Percentiles rank a stretch among this genome's conserved stretches.
Conservation (phyloP, 2,797 vertebrate species). For the Gouania willdenowi region DNA sequence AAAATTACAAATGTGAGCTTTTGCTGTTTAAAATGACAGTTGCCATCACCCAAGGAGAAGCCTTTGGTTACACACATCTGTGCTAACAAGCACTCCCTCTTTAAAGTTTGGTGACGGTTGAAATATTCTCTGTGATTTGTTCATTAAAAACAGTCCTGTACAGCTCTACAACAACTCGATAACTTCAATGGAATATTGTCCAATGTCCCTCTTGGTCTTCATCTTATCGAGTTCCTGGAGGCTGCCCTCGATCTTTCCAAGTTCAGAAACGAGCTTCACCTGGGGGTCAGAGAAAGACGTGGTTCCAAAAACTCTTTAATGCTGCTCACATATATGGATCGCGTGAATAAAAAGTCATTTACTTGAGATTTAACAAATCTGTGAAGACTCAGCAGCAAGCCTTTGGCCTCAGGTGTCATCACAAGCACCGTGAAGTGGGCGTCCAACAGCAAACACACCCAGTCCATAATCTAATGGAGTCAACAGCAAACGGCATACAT, state of each 20-base stretch:
- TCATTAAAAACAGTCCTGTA: constrained; percentile 38
- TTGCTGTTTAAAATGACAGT: background rate
- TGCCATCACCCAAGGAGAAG: constrained; percentile 1
- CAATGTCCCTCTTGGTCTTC: constrained; percentile 66
- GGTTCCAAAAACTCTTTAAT: too few species aligned
- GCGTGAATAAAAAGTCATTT: constrained; percentile 10
- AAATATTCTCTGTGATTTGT: constrained; percentile 19
- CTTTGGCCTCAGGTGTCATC: constrained; percentile 87
- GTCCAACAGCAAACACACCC: constrained; percentile 91
- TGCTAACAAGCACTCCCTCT: background rate
- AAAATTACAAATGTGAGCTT: constrained; percentile 2
- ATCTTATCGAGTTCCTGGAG: constrained; percentile 81
- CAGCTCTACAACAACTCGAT: constrained; percentile 84
- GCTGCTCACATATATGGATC: too few species aligned
- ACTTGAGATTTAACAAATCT: constrained; percentile 89
- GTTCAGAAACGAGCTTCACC: constrained; percentile 87
- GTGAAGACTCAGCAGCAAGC: constrained; percentile 81
- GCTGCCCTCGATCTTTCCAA: constrained; percentile 91
- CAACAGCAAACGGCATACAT: constrained; percentile 2
- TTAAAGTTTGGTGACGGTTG: constrained; percentile 7
- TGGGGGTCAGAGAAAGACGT: constrained; percentile 44
- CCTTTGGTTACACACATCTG: background rate
- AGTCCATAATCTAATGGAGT: constrained; percentile 87
- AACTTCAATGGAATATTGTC: constrained; percentile 90
- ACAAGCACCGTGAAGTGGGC: constrained; percentile 92